A percentile compares a stretch with the other conserved stretches of the same genome.
Conservation (phyloP, 2,888 invertebrate species). For the Microctonus aethiopoides region DNA sequence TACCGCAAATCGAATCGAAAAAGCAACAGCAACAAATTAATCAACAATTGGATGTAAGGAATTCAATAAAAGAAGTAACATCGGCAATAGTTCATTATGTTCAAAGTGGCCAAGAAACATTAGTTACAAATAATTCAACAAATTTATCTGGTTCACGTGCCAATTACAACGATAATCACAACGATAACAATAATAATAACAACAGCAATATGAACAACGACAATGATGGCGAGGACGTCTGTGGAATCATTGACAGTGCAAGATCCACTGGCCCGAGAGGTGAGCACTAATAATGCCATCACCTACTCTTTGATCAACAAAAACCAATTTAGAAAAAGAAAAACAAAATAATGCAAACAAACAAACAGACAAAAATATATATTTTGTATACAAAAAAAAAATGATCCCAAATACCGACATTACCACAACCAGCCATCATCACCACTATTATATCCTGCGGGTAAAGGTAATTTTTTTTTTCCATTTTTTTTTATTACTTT, state of each 20-base stretch:
- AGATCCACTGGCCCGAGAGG: slow-evolving; percentile 66
- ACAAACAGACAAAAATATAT: slow-evolving; percentile 42
- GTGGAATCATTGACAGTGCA: slow-evolving; percentile 60
- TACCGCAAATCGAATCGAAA: slow-evolving; percentile 60
- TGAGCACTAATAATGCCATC: slow-evolving; percentile 64
- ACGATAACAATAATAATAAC: slow-evolving; percentile 49
- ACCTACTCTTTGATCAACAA: slow-evolving; percentile 42
- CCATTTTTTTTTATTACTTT: slow-evolving; percentile 36
- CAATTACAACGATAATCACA: slow-evolving; percentile 58
- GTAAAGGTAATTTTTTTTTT: slow-evolving; percentile 61
- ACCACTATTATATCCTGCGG: slow-evolving; percentile 62
- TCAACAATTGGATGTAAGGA: slow-evolving; percentile 67
- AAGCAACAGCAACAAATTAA: slow-evolving; percentile 62
- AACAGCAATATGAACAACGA: slow-evolving; percentile 57
- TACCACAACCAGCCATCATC: slow-evolving; percentile 57
- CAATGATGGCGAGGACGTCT: slow-evolving; percentile 48
- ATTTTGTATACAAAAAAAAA: slow-evolving; percentile 18
- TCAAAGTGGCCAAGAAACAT: slow-evolving; percentile 67
- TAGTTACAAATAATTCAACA: slow-evolving; percentile 52
- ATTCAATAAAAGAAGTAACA: slow-evolving; percentile 91
- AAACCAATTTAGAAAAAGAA: slow-evolving; percentile 23
- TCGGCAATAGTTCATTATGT: slow-evolving; percentile 94
- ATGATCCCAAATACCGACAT: slow-evolving; percentile 36
- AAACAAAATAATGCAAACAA: slow-evolving; percentile 34
- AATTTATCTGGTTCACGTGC: slow-evolving; percentile 61